A percentile compares a stretch with the other conserved stretches of the same genome.
These are phyloP conservation scores for Drosophila demipolita DNA, from an alignment of 2,888 invertebrate genomes.

Conservation along the genomic window DNA sequence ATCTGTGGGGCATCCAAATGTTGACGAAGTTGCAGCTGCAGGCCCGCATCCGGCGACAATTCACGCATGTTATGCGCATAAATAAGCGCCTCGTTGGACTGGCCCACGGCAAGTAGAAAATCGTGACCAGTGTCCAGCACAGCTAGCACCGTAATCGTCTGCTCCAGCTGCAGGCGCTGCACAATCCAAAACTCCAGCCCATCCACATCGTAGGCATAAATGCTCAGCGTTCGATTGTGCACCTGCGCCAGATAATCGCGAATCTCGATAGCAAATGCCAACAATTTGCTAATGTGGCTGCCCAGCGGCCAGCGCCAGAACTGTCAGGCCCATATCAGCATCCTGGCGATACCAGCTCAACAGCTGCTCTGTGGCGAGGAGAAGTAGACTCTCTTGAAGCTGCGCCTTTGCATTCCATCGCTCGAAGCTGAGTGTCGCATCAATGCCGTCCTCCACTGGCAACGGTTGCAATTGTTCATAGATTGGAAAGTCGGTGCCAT, in stretches of 20 bases:
- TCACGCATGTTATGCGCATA: slow-evolving; percentile 77
- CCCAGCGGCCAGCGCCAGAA: slow-evolving; percentile 81
- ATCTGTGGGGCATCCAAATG: slow-evolving; percentile 73
- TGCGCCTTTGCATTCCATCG: slow-evolving; percentile 73
- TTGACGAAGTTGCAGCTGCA: slow-evolving; percentile 66
- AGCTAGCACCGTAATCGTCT: slow-evolving; percentile 65
- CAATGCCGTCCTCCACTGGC: slow-evolving; percentile 53
- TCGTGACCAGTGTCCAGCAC: slow-evolving; percentile 82
- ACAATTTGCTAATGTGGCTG: slow-evolving; percentile 58
- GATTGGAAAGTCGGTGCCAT: slow-evolving; percentile 22
- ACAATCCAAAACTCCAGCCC: slow-evolving; percentile 81
- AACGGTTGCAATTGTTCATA: slow-evolving; percentile 52
- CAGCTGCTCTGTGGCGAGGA: slow-evolving; percentile 65
- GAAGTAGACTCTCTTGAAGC: slow-evolving; percentile 69
- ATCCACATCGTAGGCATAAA: slow-evolving; percentile 78
- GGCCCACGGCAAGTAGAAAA: slow-evolving; percentile 81
- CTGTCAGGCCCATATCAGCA: slow-evolving; percentile 36
- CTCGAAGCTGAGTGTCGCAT: slow-evolving; percentile 67
- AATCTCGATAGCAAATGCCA: slow-evolving; percentile 69
- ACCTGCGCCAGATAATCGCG: slow-evolving; percentile 71
- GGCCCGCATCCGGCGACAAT: slow-evolving; percentile 37
- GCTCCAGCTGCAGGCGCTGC: slow-evolving; percentile 77
- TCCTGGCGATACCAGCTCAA: slow-evolving; percentile 79
- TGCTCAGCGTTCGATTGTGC: slow-evolving; percentile 69
- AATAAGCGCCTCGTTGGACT: slow-evolving; percentile 71